Evolutionary conservation across 2,888 invertebrate genomes (phyloP).

Genomic region (Phortica okadai): DNA sequence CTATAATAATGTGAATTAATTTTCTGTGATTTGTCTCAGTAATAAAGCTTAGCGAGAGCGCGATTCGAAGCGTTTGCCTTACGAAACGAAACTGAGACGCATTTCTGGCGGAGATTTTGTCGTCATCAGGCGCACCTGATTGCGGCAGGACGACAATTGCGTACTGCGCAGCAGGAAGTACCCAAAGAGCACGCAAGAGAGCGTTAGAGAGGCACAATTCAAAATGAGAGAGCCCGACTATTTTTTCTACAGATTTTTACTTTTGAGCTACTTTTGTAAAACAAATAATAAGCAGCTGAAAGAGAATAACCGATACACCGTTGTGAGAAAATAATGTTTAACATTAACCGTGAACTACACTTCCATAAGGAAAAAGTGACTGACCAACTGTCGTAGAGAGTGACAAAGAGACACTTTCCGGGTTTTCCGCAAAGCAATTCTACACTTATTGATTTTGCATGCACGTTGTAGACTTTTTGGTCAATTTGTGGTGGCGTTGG

Average conservation of each 20-base stretch:
- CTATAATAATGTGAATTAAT: not conserved
- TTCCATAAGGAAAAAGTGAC: not conserved
- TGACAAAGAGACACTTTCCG: not conserved
- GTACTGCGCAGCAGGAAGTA: slow-evolving; percentile 19
- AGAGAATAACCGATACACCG: too few species aligned
- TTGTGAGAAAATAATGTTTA: too few species aligned
- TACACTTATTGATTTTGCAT: slow-evolving; percentile 23
- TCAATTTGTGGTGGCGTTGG: not conserved
- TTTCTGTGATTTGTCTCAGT: too few species aligned
- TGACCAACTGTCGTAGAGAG: slow-evolving; percentile 8
- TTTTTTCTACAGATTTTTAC: slow-evolving; percentile 1
- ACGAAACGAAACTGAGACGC: slow-evolving; percentile 19
- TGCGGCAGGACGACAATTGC: slow-evolving; percentile 8
- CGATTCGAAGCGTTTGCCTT: slow-evolving; percentile 14
- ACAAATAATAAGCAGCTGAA: too few species aligned
- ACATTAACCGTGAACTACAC: slow-evolving; percentile 9
- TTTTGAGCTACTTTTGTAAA: not conserved
- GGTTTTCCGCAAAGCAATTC: not conserved
- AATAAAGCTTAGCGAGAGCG: not conserved
- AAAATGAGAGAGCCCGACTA: too few species aligned
- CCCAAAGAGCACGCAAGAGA: not conserved
- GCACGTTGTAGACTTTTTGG: slow-evolving; percentile 18
- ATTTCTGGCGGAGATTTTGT: not conserved
- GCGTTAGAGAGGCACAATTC: not conserved
- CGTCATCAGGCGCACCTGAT: not conserved